Evolutionary conservation across 1,140 invertebrate genomes (phyloP).

Genomic region (Acyrthosiphon pisum): DNA sequence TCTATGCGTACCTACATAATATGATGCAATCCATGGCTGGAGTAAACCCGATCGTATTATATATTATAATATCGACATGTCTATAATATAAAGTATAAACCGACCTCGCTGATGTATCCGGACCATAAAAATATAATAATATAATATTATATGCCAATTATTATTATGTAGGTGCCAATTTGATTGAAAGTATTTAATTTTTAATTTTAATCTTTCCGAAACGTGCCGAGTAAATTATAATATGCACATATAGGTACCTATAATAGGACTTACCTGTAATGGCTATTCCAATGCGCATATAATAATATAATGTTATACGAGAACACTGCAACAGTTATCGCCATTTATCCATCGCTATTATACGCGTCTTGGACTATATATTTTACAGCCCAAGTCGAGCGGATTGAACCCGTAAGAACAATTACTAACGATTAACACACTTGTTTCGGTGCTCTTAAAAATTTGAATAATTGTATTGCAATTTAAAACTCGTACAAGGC

Average conservation of each 20-base stretch:
- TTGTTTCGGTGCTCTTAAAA: background rate
- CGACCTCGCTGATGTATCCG: background rate
- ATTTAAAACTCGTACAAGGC: background rate
- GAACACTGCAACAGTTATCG: background rate
- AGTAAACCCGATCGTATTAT: background rate
- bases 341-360: background rate
- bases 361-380: background rate
- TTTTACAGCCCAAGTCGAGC: background rate
- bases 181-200: too few species aligned
- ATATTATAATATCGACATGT: background rate
- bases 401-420: background rate
- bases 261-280: background rate
- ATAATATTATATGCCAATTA: background rate
- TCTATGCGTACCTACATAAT: background rate
- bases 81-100: background rate
- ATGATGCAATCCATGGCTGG: background rate
- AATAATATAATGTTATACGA: background rate
- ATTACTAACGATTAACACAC: slow-evolving; percentile 3
- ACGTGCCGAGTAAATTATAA: background rate
- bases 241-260: background rate
- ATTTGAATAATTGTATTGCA: background rate
- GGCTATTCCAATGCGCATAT: background rate
- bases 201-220: background rate
- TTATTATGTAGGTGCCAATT: background rate
- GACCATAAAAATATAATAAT: background rate